Evolutionary conservation across 2,797 vertebrate species (phyloP).

Genomic region (Melanotaenia trifasciata): DNA sequence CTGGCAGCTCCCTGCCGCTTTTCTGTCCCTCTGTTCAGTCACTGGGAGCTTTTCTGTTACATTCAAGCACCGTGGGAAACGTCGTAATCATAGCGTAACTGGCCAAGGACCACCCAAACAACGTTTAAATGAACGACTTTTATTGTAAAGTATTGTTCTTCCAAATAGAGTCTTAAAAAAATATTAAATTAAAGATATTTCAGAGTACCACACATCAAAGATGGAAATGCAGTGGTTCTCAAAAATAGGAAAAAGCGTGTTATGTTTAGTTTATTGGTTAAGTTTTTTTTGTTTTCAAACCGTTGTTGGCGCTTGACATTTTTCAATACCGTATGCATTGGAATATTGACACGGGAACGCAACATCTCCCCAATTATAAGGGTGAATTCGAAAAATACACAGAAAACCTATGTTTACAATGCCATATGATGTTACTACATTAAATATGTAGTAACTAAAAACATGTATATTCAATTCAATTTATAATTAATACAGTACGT

Average conservation of each 20-base stretch:
- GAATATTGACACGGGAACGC: not conserved
- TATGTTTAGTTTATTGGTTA: not conserved
- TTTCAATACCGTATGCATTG: not conserved
- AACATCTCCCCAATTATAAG: not conserved
- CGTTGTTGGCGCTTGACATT: not conserved
- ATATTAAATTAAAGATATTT: conserved; percentile 4
- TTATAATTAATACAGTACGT: not conserved
- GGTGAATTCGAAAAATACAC: not conserved
- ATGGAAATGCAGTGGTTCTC: not conserved
- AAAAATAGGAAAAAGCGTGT: not conserved
- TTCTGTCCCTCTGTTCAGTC: conserved; percentile 64
- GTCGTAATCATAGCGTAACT: not conserved
- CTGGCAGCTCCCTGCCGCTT: conserved; percentile 65
- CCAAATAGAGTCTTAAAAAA: too few species aligned
- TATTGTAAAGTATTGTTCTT: too few species aligned
- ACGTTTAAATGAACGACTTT: not conserved
- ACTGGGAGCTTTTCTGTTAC: conserved; percentile 43
- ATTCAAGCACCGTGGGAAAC: conserved; percentile 59
- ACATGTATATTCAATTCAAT: not conserved
- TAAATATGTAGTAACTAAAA: too few species aligned
- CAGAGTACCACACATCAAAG: not conserved
- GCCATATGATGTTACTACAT: too few species aligned
- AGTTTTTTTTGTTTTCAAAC: not conserved
- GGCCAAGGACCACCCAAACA: conserved; percentile 5
- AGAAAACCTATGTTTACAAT: too few species aligned